Conservation (phyloP, 2,888 invertebrate species). For the Tachina grossa region DNA sequence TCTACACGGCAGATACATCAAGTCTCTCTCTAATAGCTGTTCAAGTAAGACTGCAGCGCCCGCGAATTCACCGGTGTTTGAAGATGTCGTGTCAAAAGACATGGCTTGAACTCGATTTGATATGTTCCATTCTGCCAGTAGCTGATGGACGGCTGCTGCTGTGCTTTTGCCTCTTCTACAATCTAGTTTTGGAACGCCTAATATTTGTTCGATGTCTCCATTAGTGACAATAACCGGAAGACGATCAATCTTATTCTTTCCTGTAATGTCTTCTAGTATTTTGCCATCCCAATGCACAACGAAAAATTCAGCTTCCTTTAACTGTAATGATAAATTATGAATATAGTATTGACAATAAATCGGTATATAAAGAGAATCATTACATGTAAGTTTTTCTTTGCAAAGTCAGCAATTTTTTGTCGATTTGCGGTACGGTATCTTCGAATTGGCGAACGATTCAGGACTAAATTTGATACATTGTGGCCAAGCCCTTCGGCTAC, state of each 20-base stretch:
- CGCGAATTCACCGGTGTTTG: background rate
- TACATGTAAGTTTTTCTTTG: constrained; percentile 27
- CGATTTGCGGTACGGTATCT: constrained; percentile 13
- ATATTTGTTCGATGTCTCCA: constrained; percentile 22
- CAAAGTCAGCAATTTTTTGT: constrained; percentile 27
- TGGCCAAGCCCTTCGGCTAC: constrained; percentile 36
- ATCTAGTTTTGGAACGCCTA: constrained; percentile 26
- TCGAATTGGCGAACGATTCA: constrained; percentile 24
- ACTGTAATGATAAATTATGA: constrained; percentile 6
- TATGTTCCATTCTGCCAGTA: constrained; percentile 19
- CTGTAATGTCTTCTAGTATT: background rate
- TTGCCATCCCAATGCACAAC: constrained; percentile 20
- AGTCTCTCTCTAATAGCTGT: constrained; percentile 15
- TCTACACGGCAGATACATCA: constrained; percentile 28
- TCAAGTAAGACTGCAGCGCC: constrained; percentile 21
- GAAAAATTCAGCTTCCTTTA: constrained; percentile 27
- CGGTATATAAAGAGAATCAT: constrained; percentile 13
- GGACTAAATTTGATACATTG: constrained; percentile 30
- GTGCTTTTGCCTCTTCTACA: constrained; percentile 17
- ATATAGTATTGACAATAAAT: constrained; percentile 24
- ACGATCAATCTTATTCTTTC: constrained; percentile 6
- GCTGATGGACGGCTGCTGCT: constrained; percentile 20
- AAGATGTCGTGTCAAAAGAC: constrained; percentile 13
- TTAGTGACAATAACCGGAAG: constrained; percentile 5
- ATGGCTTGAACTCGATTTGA: constrained; percentile 19